Evolutionary conservation across 1,140 invertebrate genomes (phyloP).

Genomic region (Calliphora vicina): DNA sequence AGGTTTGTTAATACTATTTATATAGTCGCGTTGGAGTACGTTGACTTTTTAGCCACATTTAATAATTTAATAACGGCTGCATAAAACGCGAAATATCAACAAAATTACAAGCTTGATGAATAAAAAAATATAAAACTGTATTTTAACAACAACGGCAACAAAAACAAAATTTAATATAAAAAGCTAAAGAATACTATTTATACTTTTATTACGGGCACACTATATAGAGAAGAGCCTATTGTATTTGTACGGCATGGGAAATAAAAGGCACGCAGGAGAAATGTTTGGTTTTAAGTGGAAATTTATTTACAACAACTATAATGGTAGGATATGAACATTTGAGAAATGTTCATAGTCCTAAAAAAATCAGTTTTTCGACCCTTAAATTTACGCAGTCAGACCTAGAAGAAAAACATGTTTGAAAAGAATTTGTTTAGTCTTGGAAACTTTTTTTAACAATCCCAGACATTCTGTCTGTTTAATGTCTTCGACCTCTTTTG

Average conservation of each 20-base stretch:
- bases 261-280: background rate
- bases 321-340: too few species aligned
- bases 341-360: too few species aligned
- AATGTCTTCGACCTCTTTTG: too few species aligned
- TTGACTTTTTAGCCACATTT: background rate
- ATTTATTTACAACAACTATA: too few species aligned
- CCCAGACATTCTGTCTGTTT: too few species aligned
- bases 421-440: too few species aligned
- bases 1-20: slow-evolving; percentile 13
- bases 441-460: too few species aligned
- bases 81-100: slow-evolving; percentile 9
- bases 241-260: background rate
- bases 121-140: background rate
- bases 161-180: background rate
- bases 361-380: too few species aligned
- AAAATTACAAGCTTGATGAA: slow-evolving; percentile 5
- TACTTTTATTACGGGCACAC: slow-evolving; percentile 18
- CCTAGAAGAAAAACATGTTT: too few species aligned
- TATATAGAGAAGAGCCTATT: slow-evolving; percentile 19
- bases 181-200: background rate
- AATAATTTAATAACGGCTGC: background rate
- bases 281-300: too few species aligned
- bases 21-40: slow-evolving; percentile 22
- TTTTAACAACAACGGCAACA: background rate
- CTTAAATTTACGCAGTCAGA: too few species aligned